phyloP scores from a whole-genome alignment of 2,888 invertebrate genomes.

The Drosophila bunnanda region DNA sequence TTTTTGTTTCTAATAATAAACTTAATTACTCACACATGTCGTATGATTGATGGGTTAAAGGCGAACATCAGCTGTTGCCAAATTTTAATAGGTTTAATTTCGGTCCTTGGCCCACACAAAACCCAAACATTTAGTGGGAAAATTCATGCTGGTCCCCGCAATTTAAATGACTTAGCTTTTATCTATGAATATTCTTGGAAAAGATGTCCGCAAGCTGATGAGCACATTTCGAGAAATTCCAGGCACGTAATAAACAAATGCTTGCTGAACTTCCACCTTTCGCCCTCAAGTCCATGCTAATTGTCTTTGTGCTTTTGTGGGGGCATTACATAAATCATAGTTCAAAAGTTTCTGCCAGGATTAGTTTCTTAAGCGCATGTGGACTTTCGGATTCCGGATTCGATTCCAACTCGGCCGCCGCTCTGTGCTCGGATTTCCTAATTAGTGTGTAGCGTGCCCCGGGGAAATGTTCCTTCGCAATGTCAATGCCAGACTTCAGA shows the following conservation, averaged over 20 bases:
- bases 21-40: constrained; percentile 48
- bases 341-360: constrained; percentile 73
- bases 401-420: constrained; percentile 20
- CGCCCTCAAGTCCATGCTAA: constrained; percentile 45
- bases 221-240: constrained; percentile 49
- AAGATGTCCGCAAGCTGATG: constrained; percentile 40
- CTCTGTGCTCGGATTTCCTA: constrained; percentile 62
- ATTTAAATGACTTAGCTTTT: constrained; percentile 46
- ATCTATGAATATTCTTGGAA: constrained; percentile 30
- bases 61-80: constrained; percentile 26
- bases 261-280: constrained; percentile 59
- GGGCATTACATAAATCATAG: constrained; percentile 73
- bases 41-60: constrained; percentile 59
- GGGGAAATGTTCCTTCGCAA: constrained; percentile 40
- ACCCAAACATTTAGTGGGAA: background rate
- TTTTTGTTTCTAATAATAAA: constrained; percentile 17
- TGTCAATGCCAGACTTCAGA: constrained; percentile 38
- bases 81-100: constrained; percentile 40
- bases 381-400: constrained; percentile 25
- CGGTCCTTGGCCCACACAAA: background rate
- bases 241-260: constrained; percentile 70
- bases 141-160: constrained; percentile 18
- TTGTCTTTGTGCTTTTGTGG: constrained; percentile 49
- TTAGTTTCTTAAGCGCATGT: constrained; percentile 71
- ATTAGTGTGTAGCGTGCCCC: constrained; percentile 62